Percentiles rank a stretch among this genome's conserved stretches.
Conservation (phyloP, 2,113 vertebrate species). For the Eptatretus burgeri region DNA sequence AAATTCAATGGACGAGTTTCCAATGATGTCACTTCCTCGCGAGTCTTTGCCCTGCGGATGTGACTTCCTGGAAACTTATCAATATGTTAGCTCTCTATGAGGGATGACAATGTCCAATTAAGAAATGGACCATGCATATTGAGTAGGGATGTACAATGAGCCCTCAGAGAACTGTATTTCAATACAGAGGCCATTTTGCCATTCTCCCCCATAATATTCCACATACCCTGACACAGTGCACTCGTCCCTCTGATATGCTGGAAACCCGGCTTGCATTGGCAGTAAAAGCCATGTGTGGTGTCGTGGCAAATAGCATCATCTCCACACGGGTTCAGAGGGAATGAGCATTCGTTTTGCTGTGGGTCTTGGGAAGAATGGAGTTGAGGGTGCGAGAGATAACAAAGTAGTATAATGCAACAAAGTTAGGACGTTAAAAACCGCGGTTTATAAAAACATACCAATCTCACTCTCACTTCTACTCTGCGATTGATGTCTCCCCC, state of each 20-base stretch:
- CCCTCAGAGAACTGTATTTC: not conserved
- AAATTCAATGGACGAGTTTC: too few species aligned
- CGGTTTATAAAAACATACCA: too few species aligned
- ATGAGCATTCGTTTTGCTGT: not conserved
- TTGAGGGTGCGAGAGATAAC: not conserved
- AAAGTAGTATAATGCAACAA: not conserved
- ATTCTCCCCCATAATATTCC: not conserved
- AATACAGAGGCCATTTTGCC: not conserved
- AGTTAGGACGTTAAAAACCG: too few species aligned
- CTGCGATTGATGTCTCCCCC: too few species aligned
- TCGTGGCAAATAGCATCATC: constrained; percentile 1
- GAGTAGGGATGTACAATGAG: not conserved
- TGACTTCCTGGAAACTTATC: too few species aligned
- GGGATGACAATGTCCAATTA: too few species aligned
- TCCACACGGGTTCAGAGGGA: constrained; percentile 1
- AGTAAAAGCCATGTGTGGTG: constrained; percentile 19
- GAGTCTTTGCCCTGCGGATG: too few species aligned
- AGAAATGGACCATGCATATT: not conserved
- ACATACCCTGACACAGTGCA: constrained; percentile 38
- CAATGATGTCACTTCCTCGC: too few species aligned
- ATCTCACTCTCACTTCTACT: too few species aligned
- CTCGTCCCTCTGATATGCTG: constrained; percentile 33
- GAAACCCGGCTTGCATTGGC: constrained; percentile 54
- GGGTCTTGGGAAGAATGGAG: too few species aligned
- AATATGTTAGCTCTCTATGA: too few species aligned